Percentiles rank a stretch among this genome's conserved stretches.
Conservation (phyloP, 2,888 invertebrate species). For the Synanthedon formicaeformis region DNA sequence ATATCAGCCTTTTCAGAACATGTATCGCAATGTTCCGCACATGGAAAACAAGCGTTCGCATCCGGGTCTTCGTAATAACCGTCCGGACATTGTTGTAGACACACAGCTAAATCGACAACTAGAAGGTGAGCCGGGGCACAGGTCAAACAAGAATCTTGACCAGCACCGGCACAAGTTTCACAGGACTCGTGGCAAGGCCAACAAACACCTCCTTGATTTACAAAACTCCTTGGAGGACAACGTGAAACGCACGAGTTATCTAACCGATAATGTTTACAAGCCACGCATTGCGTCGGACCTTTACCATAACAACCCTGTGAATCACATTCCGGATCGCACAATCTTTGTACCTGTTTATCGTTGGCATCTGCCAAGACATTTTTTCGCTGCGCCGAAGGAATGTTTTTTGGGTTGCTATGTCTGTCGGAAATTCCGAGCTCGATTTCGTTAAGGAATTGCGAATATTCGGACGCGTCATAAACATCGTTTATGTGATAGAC, state of each 20-base stretch:
- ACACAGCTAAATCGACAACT: slow-evolving; percentile 86
- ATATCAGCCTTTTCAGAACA: slow-evolving; percentile 87
- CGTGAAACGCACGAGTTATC: slow-evolving; percentile 88
- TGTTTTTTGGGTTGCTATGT: slow-evolving; percentile 76
- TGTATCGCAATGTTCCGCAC: slow-evolving; percentile 88
- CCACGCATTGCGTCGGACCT: slow-evolving; percentile 85
- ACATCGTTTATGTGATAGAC: slow-evolving; percentile 75
- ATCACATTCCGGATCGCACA: slow-evolving; percentile 85
- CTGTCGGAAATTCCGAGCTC: slow-evolving; percentile 70
- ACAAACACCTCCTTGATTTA: slow-evolving; percentile 83
- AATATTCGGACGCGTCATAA: slow-evolving; percentile 71
- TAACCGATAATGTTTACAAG: slow-evolving; percentile 84
- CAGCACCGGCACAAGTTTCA: slow-evolving; percentile 88
- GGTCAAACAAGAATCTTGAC: slow-evolving; percentile 86
- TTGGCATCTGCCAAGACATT: slow-evolving; percentile 73
- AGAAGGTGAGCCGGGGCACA: slow-evolving; percentile 87
- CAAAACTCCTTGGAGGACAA: slow-evolving; percentile 87
- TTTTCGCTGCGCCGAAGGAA: slow-evolving; percentile 71
- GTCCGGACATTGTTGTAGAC: slow-evolving; percentile 88
- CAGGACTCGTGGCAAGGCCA: slow-evolving; percentile 92
- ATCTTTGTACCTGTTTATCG: slow-evolving; percentile 73
- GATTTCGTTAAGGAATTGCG: slow-evolving; percentile 64
- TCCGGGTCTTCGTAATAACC: slow-evolving; percentile 86
- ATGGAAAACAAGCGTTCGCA: slow-evolving; percentile 85
- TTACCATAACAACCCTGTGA: slow-evolving; percentile 86